phyloP scores from a whole-genome alignment of 2,797 vertebrate species.

The Pipistrellus nathusii region DNA sequence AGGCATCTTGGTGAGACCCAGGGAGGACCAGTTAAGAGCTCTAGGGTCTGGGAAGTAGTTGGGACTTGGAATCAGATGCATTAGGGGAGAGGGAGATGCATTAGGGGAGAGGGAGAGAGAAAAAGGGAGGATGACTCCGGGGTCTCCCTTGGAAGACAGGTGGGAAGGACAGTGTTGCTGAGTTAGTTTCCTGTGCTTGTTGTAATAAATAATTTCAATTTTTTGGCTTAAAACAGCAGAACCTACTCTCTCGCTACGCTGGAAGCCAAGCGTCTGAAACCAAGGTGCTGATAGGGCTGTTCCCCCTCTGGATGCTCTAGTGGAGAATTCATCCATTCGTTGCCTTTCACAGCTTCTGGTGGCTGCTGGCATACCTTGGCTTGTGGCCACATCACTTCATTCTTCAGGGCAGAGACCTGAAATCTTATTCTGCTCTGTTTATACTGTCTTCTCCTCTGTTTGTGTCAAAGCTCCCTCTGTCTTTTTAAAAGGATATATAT shows the following conservation, averaged over 20 bases:
- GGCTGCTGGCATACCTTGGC: background rate
- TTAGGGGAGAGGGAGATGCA: background rate
- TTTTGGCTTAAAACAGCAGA: background rate
- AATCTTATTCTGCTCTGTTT: background rate
- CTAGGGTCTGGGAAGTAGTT: too few species aligned
- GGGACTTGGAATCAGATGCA: background rate
- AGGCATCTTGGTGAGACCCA: background rate
- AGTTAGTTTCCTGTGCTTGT: background rate
- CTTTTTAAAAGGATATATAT: background rate
- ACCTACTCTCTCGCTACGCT: background rate
- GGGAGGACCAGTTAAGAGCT: background rate
- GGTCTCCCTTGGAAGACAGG: background rate
- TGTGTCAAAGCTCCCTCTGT: background rate
- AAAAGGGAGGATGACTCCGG: rapidly evolving
- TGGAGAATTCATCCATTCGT: background rate
- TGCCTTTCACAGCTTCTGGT: background rate
- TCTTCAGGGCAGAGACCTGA: background rate
- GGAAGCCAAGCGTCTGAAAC: background rate
- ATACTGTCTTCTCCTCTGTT: rapidly evolving
- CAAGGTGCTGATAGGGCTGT: background rate
- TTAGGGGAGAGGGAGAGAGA: background rate
- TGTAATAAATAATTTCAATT: background rate
- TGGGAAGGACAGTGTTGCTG: background rate
- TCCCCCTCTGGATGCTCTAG: background rate
- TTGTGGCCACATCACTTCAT: background rate